Percentiles rank a stretch among this genome's conserved stretches.
Evolutionary conservation across 1,140 invertebrate genomes (phyloP).

Genomic region (Tetramorium simillimum): DNA sequence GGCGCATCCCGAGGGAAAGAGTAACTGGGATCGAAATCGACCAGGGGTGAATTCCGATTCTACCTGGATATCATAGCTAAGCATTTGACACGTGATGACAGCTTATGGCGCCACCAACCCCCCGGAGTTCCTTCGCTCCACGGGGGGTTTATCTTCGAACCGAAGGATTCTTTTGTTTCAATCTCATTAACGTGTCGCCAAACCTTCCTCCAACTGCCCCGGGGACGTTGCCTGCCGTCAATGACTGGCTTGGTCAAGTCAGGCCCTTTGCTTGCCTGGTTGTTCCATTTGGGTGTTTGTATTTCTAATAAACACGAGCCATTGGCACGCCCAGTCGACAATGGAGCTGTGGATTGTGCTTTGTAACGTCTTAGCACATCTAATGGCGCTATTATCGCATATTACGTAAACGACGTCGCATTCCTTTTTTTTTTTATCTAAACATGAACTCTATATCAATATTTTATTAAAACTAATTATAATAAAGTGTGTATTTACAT

Average conservation of each 20-base stretch:
- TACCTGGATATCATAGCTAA: constrained; percentile 80
- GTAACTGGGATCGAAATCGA: constrained; percentile 2
- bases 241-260: constrained; percentile 33
- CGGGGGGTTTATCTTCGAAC: constrained; percentile 72
- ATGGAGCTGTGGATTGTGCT: background rate
- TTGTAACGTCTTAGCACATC: constrained; percentile 36
- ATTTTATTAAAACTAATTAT: background rate
- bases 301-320: constrained; percentile 36
- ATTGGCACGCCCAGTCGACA: background rate
- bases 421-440: background rate
- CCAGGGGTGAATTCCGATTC: constrained; percentile 6
- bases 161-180: constrained; percentile 84
- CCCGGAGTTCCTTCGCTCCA: constrained; percentile 80
- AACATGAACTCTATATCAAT: background rate
- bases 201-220: constrained; percentile 74
- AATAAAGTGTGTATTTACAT: background rate
- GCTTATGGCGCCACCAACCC: constrained; percentile 84
- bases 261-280: constrained; percentile 8
- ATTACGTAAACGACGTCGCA: background rate
- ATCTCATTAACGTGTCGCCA: constrained; percentile 84
- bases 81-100: constrained; percentile 84
- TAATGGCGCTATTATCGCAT: constrained; percentile 2
- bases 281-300: constrained; percentile 34
- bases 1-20: constrained; percentile 28
- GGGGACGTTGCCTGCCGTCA: constrained; percentile 62